phyloP scores from a whole-genome alignment of 2,888 invertebrate genomes.

The Ectemnius continuus region DNA sequence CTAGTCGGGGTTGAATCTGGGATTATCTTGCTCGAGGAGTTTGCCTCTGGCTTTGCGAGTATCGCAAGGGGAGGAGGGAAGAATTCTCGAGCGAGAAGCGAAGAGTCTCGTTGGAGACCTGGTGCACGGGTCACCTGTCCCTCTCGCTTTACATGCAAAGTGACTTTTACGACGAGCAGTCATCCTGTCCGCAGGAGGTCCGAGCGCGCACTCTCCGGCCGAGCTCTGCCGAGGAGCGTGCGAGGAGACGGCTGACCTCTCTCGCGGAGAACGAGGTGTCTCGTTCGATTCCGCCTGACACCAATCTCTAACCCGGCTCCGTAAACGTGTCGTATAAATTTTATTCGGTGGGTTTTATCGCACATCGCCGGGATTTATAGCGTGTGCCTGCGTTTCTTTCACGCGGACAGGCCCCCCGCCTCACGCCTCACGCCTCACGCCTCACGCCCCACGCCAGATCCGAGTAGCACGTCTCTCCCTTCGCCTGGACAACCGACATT shows the following conservation, averaged over 20 bases:
- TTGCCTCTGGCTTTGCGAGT: too few species aligned
- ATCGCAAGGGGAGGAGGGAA: too few species aligned
- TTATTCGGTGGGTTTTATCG: conserved; percentile 73
- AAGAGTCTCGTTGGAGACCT: not conserved
- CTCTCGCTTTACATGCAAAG: conserved; percentile 67
- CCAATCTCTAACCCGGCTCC: conserved; percentile 71
- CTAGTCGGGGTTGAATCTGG: too few species aligned
- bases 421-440: not conserved
- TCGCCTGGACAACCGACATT: too few species aligned
- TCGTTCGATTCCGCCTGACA: conserved; percentile 74
- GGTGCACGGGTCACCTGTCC: conserved; percentile 57
- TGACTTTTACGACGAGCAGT: conserved; percentile 75
- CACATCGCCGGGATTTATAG: conserved; percentile 70
- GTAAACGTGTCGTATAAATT: conserved; percentile 75
- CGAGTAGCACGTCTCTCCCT: too few species aligned
- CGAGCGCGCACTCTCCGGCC: conserved; percentile 18
- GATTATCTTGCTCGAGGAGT: too few species aligned
- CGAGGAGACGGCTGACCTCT: conserved; percentile 62
- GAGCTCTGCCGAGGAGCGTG: conserved; percentile 37
- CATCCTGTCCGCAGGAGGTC: conserved; percentile 68
- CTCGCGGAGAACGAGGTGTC: conserved; percentile 67
- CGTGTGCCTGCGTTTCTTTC: conserved; percentile 35
- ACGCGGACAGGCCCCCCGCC: not conserved
- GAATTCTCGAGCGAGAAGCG: too few species aligned
- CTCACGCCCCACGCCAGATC: not conserved